Percentiles rank a stretch among this genome's conserved stretches.
phyloP scores from a whole-genome alignment of 2,888 invertebrate genomes.

The Tenodera sinensis region DNA sequence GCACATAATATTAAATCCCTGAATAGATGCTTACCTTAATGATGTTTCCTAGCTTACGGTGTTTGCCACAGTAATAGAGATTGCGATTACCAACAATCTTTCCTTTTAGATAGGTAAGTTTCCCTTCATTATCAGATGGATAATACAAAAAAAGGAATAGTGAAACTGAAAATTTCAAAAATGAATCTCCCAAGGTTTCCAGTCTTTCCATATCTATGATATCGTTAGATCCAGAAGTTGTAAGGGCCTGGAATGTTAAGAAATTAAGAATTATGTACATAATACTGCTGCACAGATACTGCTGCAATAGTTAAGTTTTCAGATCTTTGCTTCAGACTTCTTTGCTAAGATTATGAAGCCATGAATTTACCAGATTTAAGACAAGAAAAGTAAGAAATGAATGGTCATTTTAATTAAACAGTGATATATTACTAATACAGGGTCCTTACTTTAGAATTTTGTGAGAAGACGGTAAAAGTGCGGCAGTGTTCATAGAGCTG shows the following conservation, averaged over 20 bases:
- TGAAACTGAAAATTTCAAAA: constrained; percentile 75
- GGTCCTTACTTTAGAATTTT: no score
- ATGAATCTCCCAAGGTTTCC: constrained; percentile 87
- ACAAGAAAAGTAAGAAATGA: no score
- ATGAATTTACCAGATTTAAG: no score
- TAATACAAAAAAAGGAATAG: constrained; percentile 69
- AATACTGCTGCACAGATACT: no score
- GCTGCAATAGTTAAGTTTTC: neutral
- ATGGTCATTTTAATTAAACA: no score
- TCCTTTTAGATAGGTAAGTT: constrained; percentile 68
- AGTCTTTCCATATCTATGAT: constrained; percentile 74
- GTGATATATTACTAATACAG: no score
- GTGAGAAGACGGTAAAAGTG: no score
- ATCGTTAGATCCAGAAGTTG: constrained; percentile 69
- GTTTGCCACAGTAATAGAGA: constrained; percentile 69
- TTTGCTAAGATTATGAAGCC: no score
- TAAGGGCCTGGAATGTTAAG: constrained; percentile 56
- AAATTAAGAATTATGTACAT: neutral
- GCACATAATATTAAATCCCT: no score
- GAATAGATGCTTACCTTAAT: constrained; percentile 46
- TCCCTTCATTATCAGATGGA: constrained; percentile 70
- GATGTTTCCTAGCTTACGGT: constrained; percentile 55
- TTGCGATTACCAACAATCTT: constrained; percentile 79
- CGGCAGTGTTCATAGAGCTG: no score
- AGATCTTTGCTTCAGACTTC: no score